These are phyloP conservation scores for Gobio gobio DNA, from an alignment of 2,113 vertebrate genomes.

Conservation along the genomic window DNA sequence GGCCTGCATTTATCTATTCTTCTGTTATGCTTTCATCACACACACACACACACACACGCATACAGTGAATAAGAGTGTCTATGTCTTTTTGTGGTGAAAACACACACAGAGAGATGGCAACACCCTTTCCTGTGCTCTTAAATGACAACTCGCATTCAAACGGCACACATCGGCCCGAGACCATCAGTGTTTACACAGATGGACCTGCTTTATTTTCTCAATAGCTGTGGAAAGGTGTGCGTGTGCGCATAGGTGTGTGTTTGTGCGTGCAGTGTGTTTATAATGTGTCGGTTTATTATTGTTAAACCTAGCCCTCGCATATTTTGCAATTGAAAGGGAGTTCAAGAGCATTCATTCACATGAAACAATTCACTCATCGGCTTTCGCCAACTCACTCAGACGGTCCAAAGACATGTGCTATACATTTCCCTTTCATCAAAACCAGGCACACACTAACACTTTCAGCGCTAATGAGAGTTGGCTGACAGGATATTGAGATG, in stretches of 20 bases:
- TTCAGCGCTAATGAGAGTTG: constrained; percentile 44
- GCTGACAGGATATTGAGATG: constrained; percentile 45
- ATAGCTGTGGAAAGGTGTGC: constrained; percentile 44
- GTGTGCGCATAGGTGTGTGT: constrained; percentile 1
- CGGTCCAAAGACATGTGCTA: constrained; percentile 62
- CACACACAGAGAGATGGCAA: constrained; percentile 32
- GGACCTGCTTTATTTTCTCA: constrained; percentile 50
- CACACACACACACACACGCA: not conserved
- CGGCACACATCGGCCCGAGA: constrained; percentile 16
- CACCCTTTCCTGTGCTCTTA: constrained; percentile 32
- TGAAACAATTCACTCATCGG: constrained; percentile 70
- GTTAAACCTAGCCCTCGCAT: constrained; percentile 30
- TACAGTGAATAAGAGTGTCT: not conserved
- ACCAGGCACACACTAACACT: constrained; percentile 42
- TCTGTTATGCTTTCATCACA: not conserved
- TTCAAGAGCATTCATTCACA: constrained; percentile 61
- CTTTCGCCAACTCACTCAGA: constrained; percentile 66
- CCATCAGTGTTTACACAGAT: constrained; percentile 62
- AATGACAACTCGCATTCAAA: constrained; percentile 32
- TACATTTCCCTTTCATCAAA: constrained; percentile 63
- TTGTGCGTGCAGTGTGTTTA: constrained; percentile 41
- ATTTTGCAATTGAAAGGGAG: constrained; percentile 55
- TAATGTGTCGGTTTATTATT: constrained; percentile 50
- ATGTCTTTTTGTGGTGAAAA: constrained; percentile 28
- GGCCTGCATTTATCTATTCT: constrained; percentile 30